Evolutionary conservation across 2,797 vertebrate genomes (phyloP), one percentile per base, ranked within the genome.

Genomic region (Clarias platycephalus): DNA sequence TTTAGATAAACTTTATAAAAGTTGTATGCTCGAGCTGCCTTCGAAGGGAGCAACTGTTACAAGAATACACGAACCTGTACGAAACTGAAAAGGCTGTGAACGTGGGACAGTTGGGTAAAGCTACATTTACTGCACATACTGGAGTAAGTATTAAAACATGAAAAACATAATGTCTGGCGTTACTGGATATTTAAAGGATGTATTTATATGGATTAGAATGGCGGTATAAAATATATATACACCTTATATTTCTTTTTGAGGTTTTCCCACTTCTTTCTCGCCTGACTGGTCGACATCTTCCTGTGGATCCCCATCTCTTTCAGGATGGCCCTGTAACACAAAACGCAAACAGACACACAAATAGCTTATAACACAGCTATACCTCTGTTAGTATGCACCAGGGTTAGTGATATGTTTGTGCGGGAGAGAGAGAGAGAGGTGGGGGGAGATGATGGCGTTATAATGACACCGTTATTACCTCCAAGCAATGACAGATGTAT

Each of bases 241-340:
- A 95, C 94, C 92, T 93, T 95, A 77, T 94, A 94, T 88, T 89
- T 93, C 84, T 93, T 94, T 78, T 94, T 94, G 72, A 95, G 80
- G 82, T 95, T 95, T 87, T 95, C 94, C 93, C 94, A 95, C 88
- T 95, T 95, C 88, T 94, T 94, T 67, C 91, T 90, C 0, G 93
- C 95, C 90, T 95, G 94, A 80, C 80, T 79, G 34, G 91, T 90
- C 0, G 89, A 93, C 90, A 95, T 92, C 86, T 92, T 93, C 26
- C 91, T 86, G 20, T 95, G 92, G 76, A 94, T 86, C 37, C 92
- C 93, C 91, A 95, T 90, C 57, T 94, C 93, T 86, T 91, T 93
- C 24, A 95, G 86, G 68, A 94, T 94, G 82, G 93, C 89, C 77
- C 94, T 94, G 85, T 58, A 87, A 88, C 5, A 84, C 37, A 6